Evolutionary conservation across 1,140 invertebrate species (phyloP).

Genomic region (Macrotrachela quadricornifera): DNA sequence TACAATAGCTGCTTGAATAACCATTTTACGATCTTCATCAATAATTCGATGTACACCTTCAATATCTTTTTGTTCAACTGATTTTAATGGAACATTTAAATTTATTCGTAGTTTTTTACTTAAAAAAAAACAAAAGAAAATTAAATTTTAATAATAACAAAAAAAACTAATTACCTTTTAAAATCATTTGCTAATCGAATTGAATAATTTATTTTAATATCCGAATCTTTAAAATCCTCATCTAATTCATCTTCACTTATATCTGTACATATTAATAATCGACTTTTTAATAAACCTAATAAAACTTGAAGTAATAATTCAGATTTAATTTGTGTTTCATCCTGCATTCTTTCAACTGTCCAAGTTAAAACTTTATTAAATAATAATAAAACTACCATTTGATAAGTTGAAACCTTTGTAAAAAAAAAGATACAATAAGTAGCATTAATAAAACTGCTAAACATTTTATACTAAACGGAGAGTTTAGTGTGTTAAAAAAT

Average conservation of each 20-base stretch:
- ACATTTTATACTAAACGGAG: background rate
- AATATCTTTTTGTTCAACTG: conserved; percentile 82
- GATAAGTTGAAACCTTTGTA: conserved; percentile 85
- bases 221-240: no score
- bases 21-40: conserved; percentile 85
- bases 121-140: no score
- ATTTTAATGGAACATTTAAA: conserved; percentile 92
- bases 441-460: conserved; percentile 8
- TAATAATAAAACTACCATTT: conserved; percentile 91
- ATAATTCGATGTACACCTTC: conserved; percentile 93
- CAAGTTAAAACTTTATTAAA: conserved; percentile 67
- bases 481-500: background rate
- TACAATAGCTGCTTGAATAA: conserved; percentile 94
- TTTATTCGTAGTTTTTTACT: conserved; percentile 93
- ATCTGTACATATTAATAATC: conserved; percentile 40
- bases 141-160: no score
- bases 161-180: no score
- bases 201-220: no score
- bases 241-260: no score
- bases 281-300: conserved; percentile 52
- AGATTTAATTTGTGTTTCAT: conserved; percentile 66
- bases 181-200: no score
- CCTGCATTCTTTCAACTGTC: conserved; percentile 62
- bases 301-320: conserved; percentile 51
- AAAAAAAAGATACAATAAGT: no score